Evolutionary conservation across 2,888 invertebrate species (phyloP).

Genomic region (Dione vanillae): DNA sequence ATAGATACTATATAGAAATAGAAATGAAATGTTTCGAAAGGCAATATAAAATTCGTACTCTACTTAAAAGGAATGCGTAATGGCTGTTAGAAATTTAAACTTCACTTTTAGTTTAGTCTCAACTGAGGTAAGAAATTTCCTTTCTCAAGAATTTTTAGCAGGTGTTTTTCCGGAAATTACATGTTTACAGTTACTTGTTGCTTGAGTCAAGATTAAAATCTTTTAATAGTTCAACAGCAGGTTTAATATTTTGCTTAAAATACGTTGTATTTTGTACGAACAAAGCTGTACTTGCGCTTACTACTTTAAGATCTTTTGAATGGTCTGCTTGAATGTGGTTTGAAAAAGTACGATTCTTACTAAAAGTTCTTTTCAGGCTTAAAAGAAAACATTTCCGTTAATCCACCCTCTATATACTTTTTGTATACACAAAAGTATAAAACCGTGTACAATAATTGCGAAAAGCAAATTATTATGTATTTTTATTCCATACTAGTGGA

Average conservation of each 20-base stretch:
- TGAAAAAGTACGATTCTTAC: conserved; percentile 3
- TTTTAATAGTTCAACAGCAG: conserved; percentile 25
- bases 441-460: too few relatives aligned
- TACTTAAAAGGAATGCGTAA: not conserved
- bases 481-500: too few relatives aligned
- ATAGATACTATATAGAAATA: too few relatives aligned
- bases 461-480: too few relatives aligned
- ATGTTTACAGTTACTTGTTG: conserved; percentile 27
- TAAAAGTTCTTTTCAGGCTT: not conserved
- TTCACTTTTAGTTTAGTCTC: conserved; percentile 4
- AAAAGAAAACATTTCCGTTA: not conserved
- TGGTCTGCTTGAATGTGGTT: conserved; percentile 19
- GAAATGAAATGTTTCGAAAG: too few relatives aligned
- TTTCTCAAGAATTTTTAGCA: conserved; percentile 4
- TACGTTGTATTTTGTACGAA: conserved; percentile 22
- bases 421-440: too few relatives aligned
- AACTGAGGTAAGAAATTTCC: conserved; percentile 13
- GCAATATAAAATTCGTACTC: not conserved
- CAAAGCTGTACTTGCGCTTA: conserved; percentile 2
- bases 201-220: conserved; percentile 18
- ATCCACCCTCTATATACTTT: not conserved
- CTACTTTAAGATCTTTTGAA: conserved; percentile 8
- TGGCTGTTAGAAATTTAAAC: not conserved
- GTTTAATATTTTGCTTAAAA: conserved; percentile 17
- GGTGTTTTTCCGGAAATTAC: conserved; percentile 24